Conservation (phyloP, 2,797 vertebrate species). For the Typhlichthys subterraneus region DNA sequence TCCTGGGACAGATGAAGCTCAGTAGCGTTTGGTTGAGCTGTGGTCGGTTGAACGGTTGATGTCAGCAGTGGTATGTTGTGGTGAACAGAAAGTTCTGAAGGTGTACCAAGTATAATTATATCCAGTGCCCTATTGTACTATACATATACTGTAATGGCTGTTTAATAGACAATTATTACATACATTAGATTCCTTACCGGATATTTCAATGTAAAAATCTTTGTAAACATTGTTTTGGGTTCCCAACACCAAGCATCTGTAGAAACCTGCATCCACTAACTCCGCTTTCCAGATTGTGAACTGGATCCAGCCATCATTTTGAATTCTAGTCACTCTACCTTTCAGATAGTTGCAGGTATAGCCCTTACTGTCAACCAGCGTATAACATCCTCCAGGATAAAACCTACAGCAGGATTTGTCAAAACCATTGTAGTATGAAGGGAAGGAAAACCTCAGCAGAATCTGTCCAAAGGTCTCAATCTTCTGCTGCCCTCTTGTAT, state of each 20-base stretch:
- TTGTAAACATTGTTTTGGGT: conserved; percentile 37
- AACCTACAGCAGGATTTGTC: conserved; percentile 70
- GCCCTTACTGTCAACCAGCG: conserved; percentile 62
- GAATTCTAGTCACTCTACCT: conserved; percentile 56
- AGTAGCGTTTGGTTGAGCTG: conserved; percentile 23
- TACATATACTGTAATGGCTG: no score
- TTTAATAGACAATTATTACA: no score
- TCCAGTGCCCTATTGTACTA: no score
- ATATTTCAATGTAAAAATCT: conserved; percentile 56
- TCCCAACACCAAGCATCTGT: conserved; percentile 63
- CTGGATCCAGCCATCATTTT: conserved; percentile 55
- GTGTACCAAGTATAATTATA: conserved; percentile 4
- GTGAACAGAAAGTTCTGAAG: conserved; percentile 41
- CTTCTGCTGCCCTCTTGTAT: conserved; percentile 49
- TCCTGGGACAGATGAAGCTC: conserved; percentile 36
- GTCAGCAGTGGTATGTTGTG: conserved; percentile 24
- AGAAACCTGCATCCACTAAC: conserved; percentile 62
- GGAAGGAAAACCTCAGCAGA: conserved; percentile 56
- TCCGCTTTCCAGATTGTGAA: conserved; percentile 64
- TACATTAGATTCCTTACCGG: conserved; percentile 56
- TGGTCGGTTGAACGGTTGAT: conserved; percentile 29
- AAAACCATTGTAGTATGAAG: conserved; percentile 53
- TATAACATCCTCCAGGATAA: conserved; percentile 35
- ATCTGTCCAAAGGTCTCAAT: conserved; percentile 49
- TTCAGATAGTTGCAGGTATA: conserved; percentile 40